Evolutionary conservation across 1,140 invertebrate genomes (phyloP).

Genomic region (Euwallacea similis): DNA sequence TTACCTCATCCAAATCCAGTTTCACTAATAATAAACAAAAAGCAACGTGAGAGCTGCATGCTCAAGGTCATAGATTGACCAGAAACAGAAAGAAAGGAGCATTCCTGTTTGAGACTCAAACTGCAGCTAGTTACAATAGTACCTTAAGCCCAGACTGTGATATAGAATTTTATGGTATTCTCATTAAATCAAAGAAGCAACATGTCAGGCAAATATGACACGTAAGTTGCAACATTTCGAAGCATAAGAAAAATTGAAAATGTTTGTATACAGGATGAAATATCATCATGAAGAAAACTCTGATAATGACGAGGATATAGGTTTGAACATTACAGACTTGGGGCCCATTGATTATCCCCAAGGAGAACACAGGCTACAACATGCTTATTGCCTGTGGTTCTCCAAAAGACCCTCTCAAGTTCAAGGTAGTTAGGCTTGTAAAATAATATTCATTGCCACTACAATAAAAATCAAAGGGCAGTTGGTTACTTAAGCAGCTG

Average conservation of each 20-base stretch:
- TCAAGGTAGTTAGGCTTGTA: constrained; percentile 41
- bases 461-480: neutral
- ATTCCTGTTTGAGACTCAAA: neutral
- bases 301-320: constrained; percentile 58
- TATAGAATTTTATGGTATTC: constrained; percentile 44
- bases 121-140: constrained; percentile 6
- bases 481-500: neutral
- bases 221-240: constrained; percentile 55
- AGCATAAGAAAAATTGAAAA: neutral
- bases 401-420: constrained; percentile 64
- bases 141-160: constrained; percentile 43
- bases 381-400: constrained; percentile 89
- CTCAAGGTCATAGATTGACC: constrained; percentile 30
- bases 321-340: constrained; percentile 48
- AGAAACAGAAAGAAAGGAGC: constrained; percentile 18
- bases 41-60: constrained; percentile 25
- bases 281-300: constrained; percentile 57
- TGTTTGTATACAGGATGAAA: constrained; percentile 56
- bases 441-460: neutral
- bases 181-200: constrained; percentile 43
- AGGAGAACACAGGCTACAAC: constrained; percentile 85
- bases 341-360: constrained; percentile 68
- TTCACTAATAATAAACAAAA: neutral
- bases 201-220: constrained; percentile 69
- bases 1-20: neutral